Conservation (phyloP, 2,888 invertebrate genomes). For the Galeruca laticollis region DNA sequence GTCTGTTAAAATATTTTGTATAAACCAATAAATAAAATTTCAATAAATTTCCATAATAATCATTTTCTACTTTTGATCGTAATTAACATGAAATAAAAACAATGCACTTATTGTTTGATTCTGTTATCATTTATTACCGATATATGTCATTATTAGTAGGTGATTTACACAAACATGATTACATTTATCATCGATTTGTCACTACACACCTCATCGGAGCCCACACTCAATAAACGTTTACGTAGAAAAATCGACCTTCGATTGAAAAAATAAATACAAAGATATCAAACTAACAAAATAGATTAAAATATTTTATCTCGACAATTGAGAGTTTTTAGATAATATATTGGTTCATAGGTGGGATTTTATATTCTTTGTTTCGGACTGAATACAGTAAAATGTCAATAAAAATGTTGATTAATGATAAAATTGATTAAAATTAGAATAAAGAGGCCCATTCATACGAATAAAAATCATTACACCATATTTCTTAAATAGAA, state of each 20-base stretch:
- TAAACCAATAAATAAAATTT: too few species aligned
- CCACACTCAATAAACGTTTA: neutral
- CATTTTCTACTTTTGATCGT: too few species aligned
- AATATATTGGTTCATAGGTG: neutral
- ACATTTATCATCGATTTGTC: neutral
- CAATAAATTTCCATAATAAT: neutral
- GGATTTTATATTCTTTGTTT: neutral
- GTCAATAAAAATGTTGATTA: neutral
- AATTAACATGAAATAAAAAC: too few species aligned
- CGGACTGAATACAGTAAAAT: neutral
- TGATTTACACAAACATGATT: conserved; percentile 1
- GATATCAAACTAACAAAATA: neutral
- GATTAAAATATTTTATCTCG: neutral
- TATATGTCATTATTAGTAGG: neutral
- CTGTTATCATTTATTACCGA: neutral
- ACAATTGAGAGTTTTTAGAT: neutral
- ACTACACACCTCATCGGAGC: neutral
- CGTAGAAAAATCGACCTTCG: neutral
- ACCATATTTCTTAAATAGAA: too few species aligned
- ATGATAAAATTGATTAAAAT: neutral
- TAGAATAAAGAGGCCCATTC: neutral
- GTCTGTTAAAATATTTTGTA: too few species aligned
- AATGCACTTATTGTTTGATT: neutral
- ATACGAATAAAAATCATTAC: too few species aligned
- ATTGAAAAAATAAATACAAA: neutral